Conservation (phyloP, 2,113 vertebrate species). For the Tretioscincus oriximinensis region DNA sequence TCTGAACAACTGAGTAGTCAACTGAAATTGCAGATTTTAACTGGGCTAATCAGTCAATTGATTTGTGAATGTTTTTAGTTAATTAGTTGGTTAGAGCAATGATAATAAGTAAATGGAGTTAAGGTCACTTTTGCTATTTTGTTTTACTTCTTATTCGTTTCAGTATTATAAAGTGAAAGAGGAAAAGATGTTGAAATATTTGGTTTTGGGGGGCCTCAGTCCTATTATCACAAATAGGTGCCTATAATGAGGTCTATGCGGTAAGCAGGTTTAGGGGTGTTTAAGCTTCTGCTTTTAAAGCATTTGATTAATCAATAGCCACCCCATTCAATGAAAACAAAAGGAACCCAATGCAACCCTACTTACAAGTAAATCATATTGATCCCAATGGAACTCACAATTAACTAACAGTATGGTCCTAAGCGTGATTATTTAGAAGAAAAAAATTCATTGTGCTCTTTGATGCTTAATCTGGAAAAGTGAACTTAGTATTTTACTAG, state of each 20-base stretch:
- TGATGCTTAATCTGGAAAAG: too few relatives aligned
- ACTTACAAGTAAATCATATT: not conserved
- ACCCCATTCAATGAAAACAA: not conserved
- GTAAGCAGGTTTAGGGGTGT: not conserved
- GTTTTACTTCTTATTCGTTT: not conserved
- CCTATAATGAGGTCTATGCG: not conserved
- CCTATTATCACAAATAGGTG: not conserved
- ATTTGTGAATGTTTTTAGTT: slow-evolving; percentile 16
- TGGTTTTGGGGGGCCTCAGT: not conserved
- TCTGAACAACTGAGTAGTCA: not conserved
- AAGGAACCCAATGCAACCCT: not conserved
- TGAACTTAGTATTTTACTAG: too few relatives aligned
- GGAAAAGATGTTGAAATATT: not conserved
- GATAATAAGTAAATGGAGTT: not conserved
- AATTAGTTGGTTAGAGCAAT: slow-evolving; percentile 9
- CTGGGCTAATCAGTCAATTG: slow-evolving; percentile 6
- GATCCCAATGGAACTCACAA: not conserved
- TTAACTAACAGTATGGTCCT: not conserved
- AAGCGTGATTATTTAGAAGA: too few relatives aligned
- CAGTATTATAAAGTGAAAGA: not conserved
- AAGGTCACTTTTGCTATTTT: not conserved
- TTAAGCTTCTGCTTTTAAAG: not conserved
- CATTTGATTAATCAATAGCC: not conserved
- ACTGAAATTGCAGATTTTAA: not conserved
- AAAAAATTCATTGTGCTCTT: too few relatives aligned